Base-by-base conservation (phyloP, 2,797 vertebrate genomes). In the Neostethus bicornis region DNA sequence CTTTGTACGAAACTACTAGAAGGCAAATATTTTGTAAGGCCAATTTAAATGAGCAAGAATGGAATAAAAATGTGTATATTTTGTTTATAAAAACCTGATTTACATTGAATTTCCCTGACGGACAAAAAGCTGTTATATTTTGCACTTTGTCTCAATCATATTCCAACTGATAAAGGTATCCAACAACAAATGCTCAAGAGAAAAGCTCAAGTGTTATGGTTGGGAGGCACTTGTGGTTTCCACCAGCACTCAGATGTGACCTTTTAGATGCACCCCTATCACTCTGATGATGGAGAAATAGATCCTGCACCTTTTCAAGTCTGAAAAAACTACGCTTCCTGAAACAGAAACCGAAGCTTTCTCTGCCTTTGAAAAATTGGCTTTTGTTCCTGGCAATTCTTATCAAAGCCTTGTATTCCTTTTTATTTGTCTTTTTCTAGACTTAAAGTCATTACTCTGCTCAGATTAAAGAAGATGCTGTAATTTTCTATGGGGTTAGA, bases 371-470 rank as follows among this genome's bases (percentile, higher is more conserved):
- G 92, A 93, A 93, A 90, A 93, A 90, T 90, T 88, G 88, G 83
- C 92, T 93, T 93, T 93, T 93, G 92, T 93, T 93, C 92, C 90
- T 89, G 87, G 90, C 92, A 93, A 92, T 93, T 93, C 92, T 93
- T 93, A 93, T 93, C 92, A 93, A 93, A 93, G 92, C 91, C 88
- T 88, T 91, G 90, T 93, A 93, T 93, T 93, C 92, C 91, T 93
- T 93, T 93, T 93, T 93, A 93, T 92, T 93, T 92, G 91, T 93
- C 92, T 93, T 93, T 93, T 92, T 92, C 91, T 89, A 80, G 91
- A 93, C 92, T 93, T 93, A 93, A 92, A 93, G 92, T 93, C 92
- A 93, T 93, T 93, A 93, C 91, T 89, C 87, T 49, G 88, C 86
- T 90, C 88, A 91, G 91, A 93, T 92, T 93, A 93, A 93, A 93